Evolutionary conservation across 2,797 vertebrate genomes (phyloP), one percentile per base, ranked within the genome.

Genomic region (Melanotaenia trifasciata): DNA sequence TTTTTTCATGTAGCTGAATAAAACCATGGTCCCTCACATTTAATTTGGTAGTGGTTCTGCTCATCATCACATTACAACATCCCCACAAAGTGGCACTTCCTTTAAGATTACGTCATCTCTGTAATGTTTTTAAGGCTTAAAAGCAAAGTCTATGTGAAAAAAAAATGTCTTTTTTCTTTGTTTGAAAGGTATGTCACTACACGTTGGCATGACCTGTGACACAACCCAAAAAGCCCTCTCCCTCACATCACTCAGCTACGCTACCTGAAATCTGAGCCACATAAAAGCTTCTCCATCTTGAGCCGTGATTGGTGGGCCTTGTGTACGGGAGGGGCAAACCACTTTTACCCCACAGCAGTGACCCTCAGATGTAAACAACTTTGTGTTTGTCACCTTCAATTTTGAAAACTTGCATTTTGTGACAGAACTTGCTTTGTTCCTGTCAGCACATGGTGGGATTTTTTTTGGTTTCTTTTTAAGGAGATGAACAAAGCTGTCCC

Each of bases 371-470:
- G 78, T 90, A 92, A 92, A 90, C 92, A 92, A 89, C 87, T 89
- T 90, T 90, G 83, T 87, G 85, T 92, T 93, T 93, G 91, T 93
- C 94, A 89, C 90, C 74, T 92, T 85, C 76, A 81, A 93, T 94
- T 94, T 92, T 7, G 57, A 56, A 67, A 73, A 71, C 69, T 66
- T 83, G 85, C 82, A 77, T 90, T 92, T 86, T 89, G 81, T 79
- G 91, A 92, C 93, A 93, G 84, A 85, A 73, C 83, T 73, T 18
- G 64, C 84, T 91, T 87, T 93, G 87, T 92, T 92, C 75, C 79
- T 81, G 88, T 90, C 81, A 58, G 77, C 56, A 40, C 66, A 64
- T n/a, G 86, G 69, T 64, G 43, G 78, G 58, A 80, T 90, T 82
- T 81, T 81, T 47, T 24, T 91, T 89, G 87, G 84, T 92, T 90